Percentiles rank a stretch among this genome's conserved stretches.
These are phyloP conservation scores for Peromyscus maniculatus DNA, from an alignment of 2,113 vertebrate species.

Conservation along the genomic window DNA sequence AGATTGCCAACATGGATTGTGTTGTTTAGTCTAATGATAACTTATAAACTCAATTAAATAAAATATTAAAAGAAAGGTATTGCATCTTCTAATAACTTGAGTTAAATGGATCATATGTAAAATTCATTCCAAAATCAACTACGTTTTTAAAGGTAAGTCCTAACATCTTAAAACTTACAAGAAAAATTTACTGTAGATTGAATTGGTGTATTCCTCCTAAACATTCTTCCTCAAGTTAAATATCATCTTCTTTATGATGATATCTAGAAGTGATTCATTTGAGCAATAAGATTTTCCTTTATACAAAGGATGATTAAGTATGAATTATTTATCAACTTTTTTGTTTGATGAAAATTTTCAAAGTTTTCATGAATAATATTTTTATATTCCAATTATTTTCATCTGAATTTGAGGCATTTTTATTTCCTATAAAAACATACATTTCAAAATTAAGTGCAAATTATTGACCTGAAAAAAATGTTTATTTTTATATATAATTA, in stretches of 20 bases:
- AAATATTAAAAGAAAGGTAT: neutral
- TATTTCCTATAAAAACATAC: neutral
- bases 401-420: neutral
- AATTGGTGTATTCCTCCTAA: neutral
- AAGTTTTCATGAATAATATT: neutral
- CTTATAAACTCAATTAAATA: neutral
- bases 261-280: neutral
- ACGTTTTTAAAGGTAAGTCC: neutral
- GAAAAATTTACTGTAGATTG: neutral
- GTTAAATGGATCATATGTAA: neutral
- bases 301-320: neutral
- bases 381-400: neutral
- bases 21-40: neutral
- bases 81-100: neutral
- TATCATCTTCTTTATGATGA: neutral
- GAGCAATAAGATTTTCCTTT: neutral
- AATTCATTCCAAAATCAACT: neutral
- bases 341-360: neutral
- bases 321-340: neutral
- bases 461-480: neutral
- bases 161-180: neutral
- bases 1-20: neutral
- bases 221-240: neutral
- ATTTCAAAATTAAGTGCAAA: slow-evolving; percentile 16
- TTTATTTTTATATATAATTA: neutral